Percentiles rank a stretch among this genome's conserved stretches.
Evolutionary conservation across 2,797 vertebrate genomes (phyloP).

Genomic region (Megaceryle alcyon): DNA sequence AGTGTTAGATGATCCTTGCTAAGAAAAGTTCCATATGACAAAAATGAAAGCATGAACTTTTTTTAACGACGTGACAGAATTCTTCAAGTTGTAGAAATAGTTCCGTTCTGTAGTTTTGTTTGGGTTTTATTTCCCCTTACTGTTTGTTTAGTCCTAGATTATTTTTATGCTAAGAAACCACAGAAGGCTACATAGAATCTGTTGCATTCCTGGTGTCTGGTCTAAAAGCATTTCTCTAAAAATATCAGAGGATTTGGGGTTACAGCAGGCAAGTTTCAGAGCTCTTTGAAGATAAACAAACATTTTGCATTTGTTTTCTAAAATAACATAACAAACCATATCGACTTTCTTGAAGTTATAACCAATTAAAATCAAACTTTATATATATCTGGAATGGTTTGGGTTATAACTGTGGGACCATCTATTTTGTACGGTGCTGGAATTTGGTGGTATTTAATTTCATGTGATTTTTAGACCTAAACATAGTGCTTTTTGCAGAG

Average conservation of each 20-base stretch:
- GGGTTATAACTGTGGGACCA: not conserved
- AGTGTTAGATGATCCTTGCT: not conserved
- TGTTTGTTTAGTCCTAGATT: conserved; percentile 35
- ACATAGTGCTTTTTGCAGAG: not conserved
- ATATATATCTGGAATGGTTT: not conserved
- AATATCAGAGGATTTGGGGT: conserved; percentile 51
- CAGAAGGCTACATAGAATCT: not conserved
- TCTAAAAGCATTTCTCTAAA: conserved; percentile 54
- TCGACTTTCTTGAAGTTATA: not conserved
- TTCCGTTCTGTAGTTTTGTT: not conserved
- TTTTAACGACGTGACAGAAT: conserved; percentile 26
- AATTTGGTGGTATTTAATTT: not conserved
- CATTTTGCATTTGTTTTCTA: conserved; percentile 20
- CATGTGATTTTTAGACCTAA: not conserved
- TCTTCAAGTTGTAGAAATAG: conserved; percentile 19
- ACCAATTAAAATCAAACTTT: not conserved
- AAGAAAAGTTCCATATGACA: conserved; percentile 6
- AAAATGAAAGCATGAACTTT: conserved; percentile 31
- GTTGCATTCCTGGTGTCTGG: conserved; percentile 7
- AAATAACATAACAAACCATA: not conserved
- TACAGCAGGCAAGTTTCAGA: conserved; percentile 33
- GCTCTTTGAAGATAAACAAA: conserved; percentile 20
- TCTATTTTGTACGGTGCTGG: not conserved
- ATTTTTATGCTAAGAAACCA: conserved; percentile 58
- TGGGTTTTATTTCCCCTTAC: not conserved